phyloP scores from a whole-genome alignment of 2,888 invertebrate genomes.

The Copidosoma aretas region DNA sequence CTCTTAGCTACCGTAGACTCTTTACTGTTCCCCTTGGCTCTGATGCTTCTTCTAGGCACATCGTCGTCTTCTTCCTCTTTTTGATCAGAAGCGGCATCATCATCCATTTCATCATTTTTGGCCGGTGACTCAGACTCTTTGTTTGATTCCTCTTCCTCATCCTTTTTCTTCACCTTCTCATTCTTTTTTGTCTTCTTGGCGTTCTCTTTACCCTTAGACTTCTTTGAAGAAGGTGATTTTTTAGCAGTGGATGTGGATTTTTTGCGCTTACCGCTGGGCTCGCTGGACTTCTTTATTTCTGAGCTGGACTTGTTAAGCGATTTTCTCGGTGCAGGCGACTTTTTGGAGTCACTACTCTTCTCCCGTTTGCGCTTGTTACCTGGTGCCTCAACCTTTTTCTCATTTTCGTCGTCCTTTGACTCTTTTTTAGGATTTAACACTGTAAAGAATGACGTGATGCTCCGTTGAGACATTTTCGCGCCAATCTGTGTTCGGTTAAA shows the following conservation, averaged over 20 bases:
- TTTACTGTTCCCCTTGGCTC: slow-evolving; percentile 22
- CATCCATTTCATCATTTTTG: slow-evolving; percentile 39
- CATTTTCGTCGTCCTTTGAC: slow-evolving; percentile 17
- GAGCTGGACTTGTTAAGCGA: neutral
- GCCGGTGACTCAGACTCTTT: slow-evolving; percentile 5
- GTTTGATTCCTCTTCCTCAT: slow-evolving; percentile 1
- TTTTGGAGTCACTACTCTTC: slow-evolving; percentile 25
- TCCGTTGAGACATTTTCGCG: slow-evolving; percentile 39
- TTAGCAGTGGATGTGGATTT: slow-evolving; percentile 26
- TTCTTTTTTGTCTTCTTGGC: slow-evolving; percentile 15
- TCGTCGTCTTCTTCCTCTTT: slow-evolving; percentile 16
- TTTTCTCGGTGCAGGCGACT: slow-evolving; percentile 14
- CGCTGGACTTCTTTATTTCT: slow-evolving; percentile 12
- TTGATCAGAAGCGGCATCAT: neutral
- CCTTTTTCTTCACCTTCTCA: neutral
- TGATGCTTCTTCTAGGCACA: slow-evolving; percentile 1
- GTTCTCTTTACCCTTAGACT: slow-evolving; percentile 20
- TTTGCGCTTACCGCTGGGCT: slow-evolving; percentile 17
- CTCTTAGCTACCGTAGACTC: slow-evolving; percentile 6
- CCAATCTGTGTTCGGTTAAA: neutral
- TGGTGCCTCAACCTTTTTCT: slow-evolving; percentile 7
- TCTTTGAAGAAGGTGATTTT: slow-evolving; percentile 29
- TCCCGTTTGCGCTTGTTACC: slow-evolving; percentile 25
- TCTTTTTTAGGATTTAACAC: slow-evolving; percentile 27
- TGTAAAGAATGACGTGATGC: slow-evolving; percentile 38